Base-by-base conservation (phyloP, 2,888 invertebrate genomes). In the Beris chalybata region DNA sequence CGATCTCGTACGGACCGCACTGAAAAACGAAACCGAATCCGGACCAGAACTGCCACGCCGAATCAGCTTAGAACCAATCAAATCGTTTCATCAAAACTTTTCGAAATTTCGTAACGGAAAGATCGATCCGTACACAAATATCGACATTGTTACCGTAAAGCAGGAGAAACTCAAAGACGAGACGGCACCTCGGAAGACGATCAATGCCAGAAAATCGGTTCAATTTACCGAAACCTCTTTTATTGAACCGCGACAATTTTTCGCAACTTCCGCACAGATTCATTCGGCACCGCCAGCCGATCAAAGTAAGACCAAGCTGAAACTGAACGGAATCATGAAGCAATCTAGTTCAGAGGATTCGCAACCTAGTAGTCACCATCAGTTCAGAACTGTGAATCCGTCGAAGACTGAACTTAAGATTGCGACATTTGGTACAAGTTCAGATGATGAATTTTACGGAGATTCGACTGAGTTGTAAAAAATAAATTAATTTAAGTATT, bases 1-100 rank as follows among this genome's bases (percentile, higher is more conserved):
- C 68, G 81, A 79, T 29, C 81, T 82, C 69, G 82, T 83, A 67
- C 82, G 83, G 47, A 52, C 15, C 1, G 63, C 53, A 13, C 31
- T 57, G n/a, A 63, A 58, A 32, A 53, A 32, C 30, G 61, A 61
- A 13, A 61, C 15, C 5, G 32, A 61, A 38, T 43, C 52, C n/a
- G 58, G 74, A 7, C 76, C 76, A 15, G 73, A 72, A 1, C 54
- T 77, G 9, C 78, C 76, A 0, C 70, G 72, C 48, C 74, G 76
- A 47, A 73, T 72, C 29, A 75, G 75, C 65, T 59, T 74, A 11
- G 76, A 77, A 43, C 69, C 74, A 29, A 44, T 71, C 5, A 71
- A 61, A 64, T 38, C 52, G 4, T 38, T 61, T 22, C 50, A 55
- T n/a, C 29, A 50, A 30, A 52, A 0, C 31, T 12, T 6, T 13